Conservation (phyloP, 2,113 vertebrate species). For the Asarcornis scutulata region DNA sequence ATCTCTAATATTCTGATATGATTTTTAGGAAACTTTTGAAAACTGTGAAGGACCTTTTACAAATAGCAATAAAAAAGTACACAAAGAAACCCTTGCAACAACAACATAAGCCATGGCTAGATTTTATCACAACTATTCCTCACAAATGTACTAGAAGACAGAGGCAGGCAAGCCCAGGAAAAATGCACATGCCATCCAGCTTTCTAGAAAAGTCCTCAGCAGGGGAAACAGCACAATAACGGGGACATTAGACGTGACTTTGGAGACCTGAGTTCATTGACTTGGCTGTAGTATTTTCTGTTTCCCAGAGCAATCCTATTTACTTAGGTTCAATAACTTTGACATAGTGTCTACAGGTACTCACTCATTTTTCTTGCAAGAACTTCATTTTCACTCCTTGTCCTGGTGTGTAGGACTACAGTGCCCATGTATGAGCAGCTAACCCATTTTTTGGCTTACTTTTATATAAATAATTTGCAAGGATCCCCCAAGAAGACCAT, state of each 20-base stretch:
- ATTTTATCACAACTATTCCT: background rate
- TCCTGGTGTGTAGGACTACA: background rate
- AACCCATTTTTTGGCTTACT: background rate
- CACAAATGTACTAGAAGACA: background rate
- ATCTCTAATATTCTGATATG: background rate
- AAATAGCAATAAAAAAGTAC: background rate
- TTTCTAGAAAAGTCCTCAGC: background rate
- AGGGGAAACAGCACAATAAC: background rate
- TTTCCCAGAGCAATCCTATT: background rate
- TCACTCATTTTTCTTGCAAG: background rate
- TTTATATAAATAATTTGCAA: background rate
- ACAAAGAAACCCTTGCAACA: background rate
- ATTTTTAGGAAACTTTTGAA: conserved; percentile 24
- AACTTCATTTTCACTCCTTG: background rate
- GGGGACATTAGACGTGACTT: background rate
- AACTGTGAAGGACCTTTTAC: background rate
- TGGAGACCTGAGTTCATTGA: background rate
- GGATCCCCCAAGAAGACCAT: background rate
- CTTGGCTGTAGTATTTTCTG: accelerated
- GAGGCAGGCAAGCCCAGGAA: background rate
- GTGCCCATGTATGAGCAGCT: background rate
- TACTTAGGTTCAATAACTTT: background rate
- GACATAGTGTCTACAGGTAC: background rate
- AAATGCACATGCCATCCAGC: background rate
- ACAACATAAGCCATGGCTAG: background rate